Evolutionary conservation across 2,113 vertebrate species (phyloP).

Genomic region (Callipepla californica): DNA sequence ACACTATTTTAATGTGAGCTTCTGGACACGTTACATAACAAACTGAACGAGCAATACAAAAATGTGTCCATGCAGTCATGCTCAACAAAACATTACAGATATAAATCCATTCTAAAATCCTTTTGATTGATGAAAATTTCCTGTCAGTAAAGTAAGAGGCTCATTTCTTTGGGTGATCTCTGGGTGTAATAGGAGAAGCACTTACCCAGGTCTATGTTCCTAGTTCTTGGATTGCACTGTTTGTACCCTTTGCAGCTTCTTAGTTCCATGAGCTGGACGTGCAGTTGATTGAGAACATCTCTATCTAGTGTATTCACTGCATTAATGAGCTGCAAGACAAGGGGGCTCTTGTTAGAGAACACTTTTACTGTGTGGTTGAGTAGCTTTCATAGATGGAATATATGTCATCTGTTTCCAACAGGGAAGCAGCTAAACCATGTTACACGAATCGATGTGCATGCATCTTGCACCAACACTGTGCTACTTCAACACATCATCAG

Average conservation of each 20-base stretch:
- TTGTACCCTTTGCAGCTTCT: constrained; percentile 92
- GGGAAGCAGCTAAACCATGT: not conserved
- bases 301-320: constrained; percentile 89
- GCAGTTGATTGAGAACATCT: constrained; percentile 89
- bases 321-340: constrained; percentile 87
- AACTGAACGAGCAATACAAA: not conserved
- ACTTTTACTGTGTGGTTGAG: not conserved
- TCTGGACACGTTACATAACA: not conserved
- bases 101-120: not conserved
- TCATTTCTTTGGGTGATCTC: not conserved
- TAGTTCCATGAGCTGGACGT: constrained; percentile 92
- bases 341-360: not conserved
- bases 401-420: not conserved
- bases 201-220: constrained; percentile 91
- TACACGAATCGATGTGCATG: not conserved
- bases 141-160: not conserved
- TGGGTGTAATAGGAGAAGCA: not conserved
- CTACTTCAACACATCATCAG: rapidly evolving
- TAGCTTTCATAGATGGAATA: not conserved
- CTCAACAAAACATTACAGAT: not conserved
- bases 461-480: rapidly evolving
- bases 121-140: not conserved
- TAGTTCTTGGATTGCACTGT: constrained; percentile 89
- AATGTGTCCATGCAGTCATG: not conserved
- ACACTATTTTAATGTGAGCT: not conserved